Evolutionary conservation across 1,140 invertebrate species (phyloP).

Genomic region (Apis laboriosa): DNA sequence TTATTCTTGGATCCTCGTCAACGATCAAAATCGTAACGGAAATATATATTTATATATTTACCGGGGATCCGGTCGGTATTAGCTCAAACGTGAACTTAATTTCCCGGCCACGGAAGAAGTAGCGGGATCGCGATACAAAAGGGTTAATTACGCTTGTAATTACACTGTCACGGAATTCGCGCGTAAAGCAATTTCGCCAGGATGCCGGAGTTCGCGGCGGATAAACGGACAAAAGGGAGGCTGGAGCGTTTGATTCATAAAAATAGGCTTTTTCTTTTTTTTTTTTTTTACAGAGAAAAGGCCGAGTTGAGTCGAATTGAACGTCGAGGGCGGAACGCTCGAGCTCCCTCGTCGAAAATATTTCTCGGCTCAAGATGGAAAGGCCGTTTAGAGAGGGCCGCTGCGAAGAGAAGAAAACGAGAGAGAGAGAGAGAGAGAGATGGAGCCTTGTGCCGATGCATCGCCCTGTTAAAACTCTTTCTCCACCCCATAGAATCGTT

Average conservation of each 20-base stretch:
- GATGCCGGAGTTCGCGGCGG: neutral
- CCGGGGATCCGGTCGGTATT: neutral
- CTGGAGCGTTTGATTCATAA: conserved; percentile 23
- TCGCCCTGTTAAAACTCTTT: conserved; percentile 50
- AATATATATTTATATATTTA: too few species aligned
- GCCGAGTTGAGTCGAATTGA: too few species aligned
- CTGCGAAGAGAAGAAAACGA: neutral
- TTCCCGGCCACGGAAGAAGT: neutral
- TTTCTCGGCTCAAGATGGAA: conserved; percentile 36
- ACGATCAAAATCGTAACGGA: neutral
- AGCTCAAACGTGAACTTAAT: conserved; percentile 3
- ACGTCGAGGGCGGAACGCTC: too few species aligned
- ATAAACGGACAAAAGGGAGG: neutral
- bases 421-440: neutral
- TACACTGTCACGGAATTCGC: conserved; percentile 5
- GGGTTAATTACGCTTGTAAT: conserved; percentile 36
- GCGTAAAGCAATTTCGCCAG: conserved; percentile 23
- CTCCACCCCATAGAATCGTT: conserved; percentile 57
- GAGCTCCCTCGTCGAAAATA: conserved; percentile 24
- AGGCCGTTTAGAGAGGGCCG: conserved; percentile 25
- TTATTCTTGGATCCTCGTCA: too few species aligned
- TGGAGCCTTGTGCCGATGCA: conserved; percentile 23
- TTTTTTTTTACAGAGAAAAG: too few species aligned
- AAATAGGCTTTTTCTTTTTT: conserved; percentile 12
- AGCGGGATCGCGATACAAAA: conserved; percentile 25